These are phyloP conservation scores for Bradysia coprophila DNA, from an alignment of 1,140 invertebrate genomes.

Conservation along the genomic window DNA sequence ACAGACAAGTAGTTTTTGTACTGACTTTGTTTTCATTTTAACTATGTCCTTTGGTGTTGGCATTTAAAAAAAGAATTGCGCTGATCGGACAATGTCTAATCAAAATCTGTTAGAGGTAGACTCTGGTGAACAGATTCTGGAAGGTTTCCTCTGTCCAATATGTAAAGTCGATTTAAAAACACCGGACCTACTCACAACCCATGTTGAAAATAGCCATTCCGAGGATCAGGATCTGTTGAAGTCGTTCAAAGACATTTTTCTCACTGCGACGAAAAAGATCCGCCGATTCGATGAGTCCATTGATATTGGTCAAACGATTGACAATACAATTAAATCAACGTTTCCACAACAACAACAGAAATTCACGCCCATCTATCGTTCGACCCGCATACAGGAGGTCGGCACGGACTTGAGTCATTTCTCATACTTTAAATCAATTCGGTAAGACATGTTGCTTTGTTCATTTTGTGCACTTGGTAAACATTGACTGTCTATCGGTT, in stretches of 20 bases:
- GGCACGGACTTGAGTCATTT: conserved; percentile 49
- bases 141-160: conserved; percentile 87
- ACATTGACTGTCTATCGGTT: neutral
- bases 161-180: conserved; percentile 78
- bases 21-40: no score
- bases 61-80: no score
- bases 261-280: conserved; percentile 77
- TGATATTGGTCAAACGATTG: conserved; percentile 32
- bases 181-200: conserved; percentile 57
- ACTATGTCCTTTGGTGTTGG: no score
- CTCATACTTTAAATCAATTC: conserved; percentile 56
- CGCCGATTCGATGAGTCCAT: conserved; percentile 51
- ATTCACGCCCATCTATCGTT: neutral
- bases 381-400: conserved; percentile 13
- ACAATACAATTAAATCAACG: conserved; percentile 24
- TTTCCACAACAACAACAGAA: neutral
- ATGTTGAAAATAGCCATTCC: conserved; percentile 76
- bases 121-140: conserved; percentile 44
- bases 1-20: no score
- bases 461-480: no score
- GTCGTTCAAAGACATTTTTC: conserved; percentile 79
- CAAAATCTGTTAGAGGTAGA: no score
- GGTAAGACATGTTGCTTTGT: conserved; percentile 25
- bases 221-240: conserved; percentile 80
- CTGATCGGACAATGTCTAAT: no score